Conservation (phyloP, 1,140 invertebrate genomes). For the Dolichoris vasculosae region DNA sequence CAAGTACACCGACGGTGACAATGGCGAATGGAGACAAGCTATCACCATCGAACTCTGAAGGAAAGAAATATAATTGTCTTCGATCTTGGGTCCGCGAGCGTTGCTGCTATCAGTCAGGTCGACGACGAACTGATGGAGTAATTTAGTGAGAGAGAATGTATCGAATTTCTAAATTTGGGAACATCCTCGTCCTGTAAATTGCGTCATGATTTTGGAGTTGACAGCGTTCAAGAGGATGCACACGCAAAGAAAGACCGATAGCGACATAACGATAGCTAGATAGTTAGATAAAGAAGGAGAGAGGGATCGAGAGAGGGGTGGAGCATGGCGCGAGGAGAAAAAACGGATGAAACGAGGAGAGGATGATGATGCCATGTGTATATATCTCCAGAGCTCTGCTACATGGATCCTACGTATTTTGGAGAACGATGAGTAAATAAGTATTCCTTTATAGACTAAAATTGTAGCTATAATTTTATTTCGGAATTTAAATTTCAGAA, state of each 20-base stretch:
- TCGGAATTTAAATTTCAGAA: neutral
- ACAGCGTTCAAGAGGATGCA: neutral
- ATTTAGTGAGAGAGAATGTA: conserved; percentile 53
- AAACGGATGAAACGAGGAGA: too few relatives aligned
- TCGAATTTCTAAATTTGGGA: conserved; percentile 63
- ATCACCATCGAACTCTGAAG: neutral
- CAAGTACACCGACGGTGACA: neutral
- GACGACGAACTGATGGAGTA: conserved; percentile 39
- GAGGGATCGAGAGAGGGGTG: neutral
- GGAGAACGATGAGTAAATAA: too few relatives aligned
- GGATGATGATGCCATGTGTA: too few relatives aligned
- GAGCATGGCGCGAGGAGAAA: neutral
- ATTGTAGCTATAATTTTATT: neutral
- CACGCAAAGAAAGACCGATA: neutral
- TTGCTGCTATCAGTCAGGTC: neutral
- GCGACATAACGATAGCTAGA: too few relatives aligned
- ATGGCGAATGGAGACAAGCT: neutral
- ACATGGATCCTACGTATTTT: too few relatives aligned
- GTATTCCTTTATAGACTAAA: neutral
- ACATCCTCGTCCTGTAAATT: conserved; percentile 56
- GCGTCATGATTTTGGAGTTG: conserved; percentile 53
- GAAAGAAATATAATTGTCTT: neutral
- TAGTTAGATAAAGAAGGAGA: neutral
- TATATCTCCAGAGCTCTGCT: too few relatives aligned
- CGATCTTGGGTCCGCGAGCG: neutral